A percentile compares a stretch with the other conserved stretches of the same genome.
These are phyloP conservation scores for Carterocephalus palaemon DNA, from an alignment of 2,888 invertebrate genomes.

Conservation along the genomic window DNA sequence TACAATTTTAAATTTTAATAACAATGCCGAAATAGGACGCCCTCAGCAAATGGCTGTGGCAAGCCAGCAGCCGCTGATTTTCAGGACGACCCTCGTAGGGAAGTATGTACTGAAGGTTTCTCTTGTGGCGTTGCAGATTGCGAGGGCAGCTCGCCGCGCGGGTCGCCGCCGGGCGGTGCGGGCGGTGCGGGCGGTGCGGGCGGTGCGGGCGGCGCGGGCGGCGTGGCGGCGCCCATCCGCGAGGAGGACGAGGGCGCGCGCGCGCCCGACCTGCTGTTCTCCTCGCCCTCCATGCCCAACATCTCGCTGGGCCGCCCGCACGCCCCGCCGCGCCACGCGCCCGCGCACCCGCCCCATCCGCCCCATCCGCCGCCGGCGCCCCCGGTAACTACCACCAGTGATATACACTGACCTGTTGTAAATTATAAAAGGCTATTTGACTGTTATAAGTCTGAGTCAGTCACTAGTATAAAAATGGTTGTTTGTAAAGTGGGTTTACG, in stretches of 20 bases:
- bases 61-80: no score
- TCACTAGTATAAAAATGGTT: no score
- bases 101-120: no score
- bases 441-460: no score
- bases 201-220: conserved; percentile 72
- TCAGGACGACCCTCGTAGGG: no score
- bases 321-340: conserved; percentile 82
- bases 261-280: conserved; percentile 89
- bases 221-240: conserved; percentile 84
- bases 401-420: no score
- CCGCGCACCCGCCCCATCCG: conserved; percentile 76
- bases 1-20: no score
- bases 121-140: conserved; percentile 46
- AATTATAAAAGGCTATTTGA: no score
- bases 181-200: conserved; percentile 70
- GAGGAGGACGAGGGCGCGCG: conserved; percentile 88
- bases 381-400: conserved; percentile 35
- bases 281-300: conserved; percentile 97
- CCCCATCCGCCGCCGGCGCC: conserved; percentile 80
- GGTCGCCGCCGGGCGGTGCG: conserved; percentile 80
- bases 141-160: conserved; percentile 76
- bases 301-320: conserved; percentile 94
- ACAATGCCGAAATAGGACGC: no score
- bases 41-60: no score
- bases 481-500: no score